Evolutionary conservation across 2,113 vertebrate species (phyloP), one percentile per base, ranked within the genome.

Genomic region (Amphilophus citrinellus): DNA sequence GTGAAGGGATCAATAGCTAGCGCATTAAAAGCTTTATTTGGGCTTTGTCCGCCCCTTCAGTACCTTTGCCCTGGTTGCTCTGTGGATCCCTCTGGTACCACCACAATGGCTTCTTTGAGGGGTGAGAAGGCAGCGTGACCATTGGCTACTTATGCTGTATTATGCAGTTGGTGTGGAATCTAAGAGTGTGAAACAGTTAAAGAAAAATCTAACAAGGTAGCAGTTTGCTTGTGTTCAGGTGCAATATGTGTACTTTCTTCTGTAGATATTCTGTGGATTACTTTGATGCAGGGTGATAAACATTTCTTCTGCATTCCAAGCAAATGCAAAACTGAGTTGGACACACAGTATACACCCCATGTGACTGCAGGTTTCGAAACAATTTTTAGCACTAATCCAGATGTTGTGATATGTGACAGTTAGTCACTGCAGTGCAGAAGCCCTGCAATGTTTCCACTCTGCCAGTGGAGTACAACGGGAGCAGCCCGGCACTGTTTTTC

Each of bases 1-100:
- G 93, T 91, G 84, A 86, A 82, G 82, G 83, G 93, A 96, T 96
- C 96, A 92, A 96, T 96, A 93, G 87, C 83, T 79, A 87, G 92
- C 88, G 91, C 95, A 96, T 96, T 96, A 96, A 96, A 96, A 95
- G 95, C 94, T 96, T 96, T 95, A 95, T 96, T 95, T 95, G 89
- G 94, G 92, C 94, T 96, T 94, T 95, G 88, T 94, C 91, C 68
- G 82, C 90, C 92, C 90, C 91, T 88, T 39, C 79, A 93, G 91
- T 93, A 92, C 93, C 92, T 92, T 91, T 93, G 88, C 86, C 89
- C 87, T 61, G 86, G 92, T 85, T 91, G 91, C 84, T 93, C 89
- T 80, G 84, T 73, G 76, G 80, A 89, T 90, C 84, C 83, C 86
- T 86, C 63, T 76, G 88, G 88, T 91, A 83, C 81, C 68, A 58